These are phyloP conservation scores for Pterophyllum scalare DNA, from an alignment of 2,113 vertebrate species.

Conservation along the genomic window DNA sequence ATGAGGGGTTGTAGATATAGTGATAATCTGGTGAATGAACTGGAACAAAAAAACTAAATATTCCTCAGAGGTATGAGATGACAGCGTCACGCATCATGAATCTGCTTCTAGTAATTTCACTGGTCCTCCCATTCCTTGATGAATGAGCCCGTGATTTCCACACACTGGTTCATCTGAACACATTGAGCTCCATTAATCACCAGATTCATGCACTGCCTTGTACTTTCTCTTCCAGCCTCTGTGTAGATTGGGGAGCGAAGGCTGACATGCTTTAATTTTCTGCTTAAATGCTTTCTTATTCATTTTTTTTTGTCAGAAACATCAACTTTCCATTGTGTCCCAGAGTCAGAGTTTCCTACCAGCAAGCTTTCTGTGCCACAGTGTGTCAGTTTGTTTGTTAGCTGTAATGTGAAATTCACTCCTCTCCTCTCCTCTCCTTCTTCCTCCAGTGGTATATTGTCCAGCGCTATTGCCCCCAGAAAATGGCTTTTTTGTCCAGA, in stretches of 20 bases:
- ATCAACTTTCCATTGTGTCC: constrained; percentile 17
- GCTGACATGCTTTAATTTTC: constrained; percentile 48
- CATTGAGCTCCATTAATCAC: constrained; percentile 36
- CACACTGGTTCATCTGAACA: constrained; percentile 14
- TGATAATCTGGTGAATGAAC: neutral
- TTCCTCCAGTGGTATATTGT: constrained; percentile 86
- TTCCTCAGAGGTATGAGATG: neutral
- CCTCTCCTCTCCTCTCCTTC: neutral
- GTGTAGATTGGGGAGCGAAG: neutral
- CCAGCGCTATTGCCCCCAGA: constrained; percentile 87
- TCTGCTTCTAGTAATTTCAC: constrained; percentile 23
- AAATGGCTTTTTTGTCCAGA: constrained; percentile 95
- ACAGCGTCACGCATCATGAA: neutral
- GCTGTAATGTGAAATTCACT: neutral
- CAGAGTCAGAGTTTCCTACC: constrained; percentile 2
- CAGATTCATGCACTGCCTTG: neutral
- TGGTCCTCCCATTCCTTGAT: neutral
- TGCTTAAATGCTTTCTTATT: constrained; percentile 8
- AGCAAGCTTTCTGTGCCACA: neutral
- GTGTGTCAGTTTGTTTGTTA: neutral
- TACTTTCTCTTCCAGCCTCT: neutral
- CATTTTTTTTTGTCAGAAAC: constrained; percentile 26
- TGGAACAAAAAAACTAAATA: neutral
- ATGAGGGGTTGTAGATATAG: neutral
- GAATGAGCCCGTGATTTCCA: constrained; percentile 19